phyloP scores from a whole-genome alignment of 2,888 invertebrate species.

The Melanophora roralis region DNA sequence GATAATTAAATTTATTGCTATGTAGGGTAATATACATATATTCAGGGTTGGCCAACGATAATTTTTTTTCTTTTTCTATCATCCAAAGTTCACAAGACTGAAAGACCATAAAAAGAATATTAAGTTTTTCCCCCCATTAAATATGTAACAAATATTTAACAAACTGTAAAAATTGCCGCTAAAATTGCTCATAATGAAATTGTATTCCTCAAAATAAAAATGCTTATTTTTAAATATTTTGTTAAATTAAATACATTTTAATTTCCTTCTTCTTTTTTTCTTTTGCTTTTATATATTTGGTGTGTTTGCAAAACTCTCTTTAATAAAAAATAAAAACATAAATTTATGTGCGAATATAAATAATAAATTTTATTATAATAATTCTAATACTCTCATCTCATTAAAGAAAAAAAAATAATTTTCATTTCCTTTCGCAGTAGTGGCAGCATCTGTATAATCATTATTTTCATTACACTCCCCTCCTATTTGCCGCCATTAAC shows the following conservation, averaged over 20 bases:
- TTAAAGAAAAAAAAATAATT: constrained; percentile 32
- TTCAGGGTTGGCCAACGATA: too few relatives aligned
- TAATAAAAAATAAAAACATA: constrained; percentile 6
- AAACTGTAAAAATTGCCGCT: too few relatives aligned
- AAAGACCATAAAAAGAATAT: too few relatives aligned
- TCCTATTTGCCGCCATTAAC: constrained; percentile 7
- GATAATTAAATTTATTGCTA: too few relatives aligned
- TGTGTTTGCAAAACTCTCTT: background rate
- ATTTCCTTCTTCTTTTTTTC: background rate
- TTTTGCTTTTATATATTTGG: background rate
- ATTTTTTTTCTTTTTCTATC: too few relatives aligned
- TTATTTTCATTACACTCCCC: background rate
- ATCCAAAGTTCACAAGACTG: too few relatives aligned
- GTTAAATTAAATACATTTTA: background rate
- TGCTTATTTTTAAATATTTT: background rate
- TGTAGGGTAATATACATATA: too few relatives aligned
- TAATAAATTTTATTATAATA: constrained; percentile 46
- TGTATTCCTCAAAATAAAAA: background rate
- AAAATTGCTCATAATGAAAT: too few relatives aligned
- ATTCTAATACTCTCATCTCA: constrained; percentile 38
- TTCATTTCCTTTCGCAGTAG: constrained; percentile 17
- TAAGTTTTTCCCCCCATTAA: too few relatives aligned
- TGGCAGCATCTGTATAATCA: background rate
- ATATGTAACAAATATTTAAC: too few relatives aligned
- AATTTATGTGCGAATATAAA: constrained; percentile 21